phyloP scores from a whole-genome alignment of 2,797 vertebrate species.

The Epinephelus malabaricus region DNA sequence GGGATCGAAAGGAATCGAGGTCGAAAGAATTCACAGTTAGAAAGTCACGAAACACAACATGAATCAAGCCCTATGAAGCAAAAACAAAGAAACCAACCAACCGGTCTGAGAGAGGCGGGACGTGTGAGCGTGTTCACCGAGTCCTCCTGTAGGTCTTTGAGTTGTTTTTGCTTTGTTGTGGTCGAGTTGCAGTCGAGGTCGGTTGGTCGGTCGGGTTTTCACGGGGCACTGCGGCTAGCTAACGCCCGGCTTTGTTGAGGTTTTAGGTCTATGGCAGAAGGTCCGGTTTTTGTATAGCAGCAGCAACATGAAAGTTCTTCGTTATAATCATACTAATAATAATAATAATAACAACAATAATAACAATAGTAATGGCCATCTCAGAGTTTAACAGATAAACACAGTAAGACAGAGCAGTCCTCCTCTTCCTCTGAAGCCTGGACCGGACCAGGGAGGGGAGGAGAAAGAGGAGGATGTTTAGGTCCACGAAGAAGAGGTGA shows the following conservation, averaged over 20 bases:
- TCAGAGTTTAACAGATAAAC: constrained; percentile 78
- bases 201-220: constrained; percentile 70
- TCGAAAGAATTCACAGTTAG: constrained; percentile 58
- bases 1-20: neutral
- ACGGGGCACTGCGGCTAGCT: constrained; percentile 67
- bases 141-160: constrained; percentile 10
- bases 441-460: constrained; percentile 36
- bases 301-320: constrained; percentile 85
- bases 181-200: constrained; percentile 23
- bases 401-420: constrained; percentile 65
- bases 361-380: constrained; percentile 65
- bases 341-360: constrained; percentile 58
- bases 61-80: constrained; percentile 74
- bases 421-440: constrained; percentile 50
- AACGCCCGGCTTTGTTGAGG: constrained; percentile 79
- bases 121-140: neutral
- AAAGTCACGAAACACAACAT: constrained; percentile 64
- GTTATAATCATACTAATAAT: constrained; percentile 49
- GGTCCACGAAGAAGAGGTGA: constrained; percentile 68
- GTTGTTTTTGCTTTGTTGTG: constrained; percentile 48
- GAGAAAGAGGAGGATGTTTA: constrained; percentile 58
- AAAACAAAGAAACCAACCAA: constrained; percentile 56
- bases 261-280: constrained; percentile 89
- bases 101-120: constrained; percentile 41
- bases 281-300: constrained; percentile 86